Base-by-base conservation (phyloP, 2,797 vertebrate genomes). In the Megaceryle alcyon region DNA sequence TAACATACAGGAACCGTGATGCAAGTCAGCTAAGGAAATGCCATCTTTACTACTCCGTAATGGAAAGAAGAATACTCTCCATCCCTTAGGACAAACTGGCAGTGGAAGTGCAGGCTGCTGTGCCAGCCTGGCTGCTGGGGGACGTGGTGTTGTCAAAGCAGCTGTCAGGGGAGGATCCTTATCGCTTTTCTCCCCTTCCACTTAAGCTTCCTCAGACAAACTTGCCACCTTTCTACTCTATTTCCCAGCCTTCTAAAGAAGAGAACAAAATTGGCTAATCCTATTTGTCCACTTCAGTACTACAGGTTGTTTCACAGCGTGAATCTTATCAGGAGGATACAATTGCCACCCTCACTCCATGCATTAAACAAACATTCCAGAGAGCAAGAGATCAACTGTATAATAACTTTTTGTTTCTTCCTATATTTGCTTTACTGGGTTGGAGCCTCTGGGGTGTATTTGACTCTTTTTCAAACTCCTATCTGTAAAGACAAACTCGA, bases 111-210 rank as follows among this genome's bases (percentile, higher is more conserved):
- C 17, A 35, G n/a, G 75, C 39, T 91, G 63, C 41, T 48, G 54
- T 37, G 7, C 22, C 54, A 57, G 59, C 25, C 41, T 0, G 1
- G 11, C 10, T n/a, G 22, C 43, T 0, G 0, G 29, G 9, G 11
- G 3, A 4, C 2, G 0, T 0, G 0, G n/a, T 25, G 33, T 51
- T 44, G 7, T n/a, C 0, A 0, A 39, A 60, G n/a, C 33, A 19
- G 19, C n/a, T 70, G 29, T 7, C 6, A 31, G 26, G 48, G 23
- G 39, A 64, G 15, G 15, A 33, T 56, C 25, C 6, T 85, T 60
- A 39, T 7, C 8, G 63, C 46, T 72, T 51, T 61, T 73, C 2
- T 60, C 12, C 25, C n/a, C 5, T 26, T 57, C 23, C 7, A 6
- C 29, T 57, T 3, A 5, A 77, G 8, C 28, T 5, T 70, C 22